Conservation (phyloP, 2,888 invertebrate genomes). For the Carabus problematicus region DNA sequence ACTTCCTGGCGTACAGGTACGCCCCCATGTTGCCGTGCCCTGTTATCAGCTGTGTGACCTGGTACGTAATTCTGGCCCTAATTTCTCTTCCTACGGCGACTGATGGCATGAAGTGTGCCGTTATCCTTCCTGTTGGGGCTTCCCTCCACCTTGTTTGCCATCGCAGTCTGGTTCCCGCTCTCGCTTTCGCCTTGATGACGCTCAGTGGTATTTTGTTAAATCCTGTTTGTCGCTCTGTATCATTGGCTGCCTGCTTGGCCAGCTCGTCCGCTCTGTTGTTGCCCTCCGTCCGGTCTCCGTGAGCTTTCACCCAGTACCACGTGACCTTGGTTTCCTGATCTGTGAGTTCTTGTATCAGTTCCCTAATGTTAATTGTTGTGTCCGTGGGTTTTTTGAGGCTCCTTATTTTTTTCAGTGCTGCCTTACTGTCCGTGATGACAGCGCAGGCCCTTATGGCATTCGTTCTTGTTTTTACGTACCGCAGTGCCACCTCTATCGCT, state of each 20-base stretch:
- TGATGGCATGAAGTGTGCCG: not conserved
- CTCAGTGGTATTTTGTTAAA: not conserved
- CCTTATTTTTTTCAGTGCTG: not conserved
- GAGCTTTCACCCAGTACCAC: conserved; percentile 35
- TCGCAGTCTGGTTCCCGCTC: no score
- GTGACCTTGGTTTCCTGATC: not conserved
- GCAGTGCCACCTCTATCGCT: conserved; percentile 12
- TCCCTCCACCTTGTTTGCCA: not conserved
- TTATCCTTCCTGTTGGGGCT: not conserved
- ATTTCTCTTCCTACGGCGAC: not conserved
- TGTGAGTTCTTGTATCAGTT: no score
- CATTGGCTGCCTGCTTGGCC: conserved; percentile 15
- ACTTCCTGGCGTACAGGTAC: not conserved
- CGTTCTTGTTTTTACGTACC: not conserved
- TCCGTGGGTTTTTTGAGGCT: not conserved
- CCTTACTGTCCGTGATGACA: conserved; percentile 13
- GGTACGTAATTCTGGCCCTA: not conserved
- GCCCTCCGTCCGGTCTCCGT: conserved; percentile 12
- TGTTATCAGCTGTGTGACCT: not conserved
- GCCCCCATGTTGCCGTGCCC: not conserved
- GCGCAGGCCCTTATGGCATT: not conserved
- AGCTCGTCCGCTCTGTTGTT: not conserved
- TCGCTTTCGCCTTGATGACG: not conserved
- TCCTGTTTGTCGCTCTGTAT: conserved; percentile 8
- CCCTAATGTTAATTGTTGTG: no score